Evolutionary conservation across 2,888 invertebrate species (phyloP).

Genomic region (Pheosia tremula): DNA sequence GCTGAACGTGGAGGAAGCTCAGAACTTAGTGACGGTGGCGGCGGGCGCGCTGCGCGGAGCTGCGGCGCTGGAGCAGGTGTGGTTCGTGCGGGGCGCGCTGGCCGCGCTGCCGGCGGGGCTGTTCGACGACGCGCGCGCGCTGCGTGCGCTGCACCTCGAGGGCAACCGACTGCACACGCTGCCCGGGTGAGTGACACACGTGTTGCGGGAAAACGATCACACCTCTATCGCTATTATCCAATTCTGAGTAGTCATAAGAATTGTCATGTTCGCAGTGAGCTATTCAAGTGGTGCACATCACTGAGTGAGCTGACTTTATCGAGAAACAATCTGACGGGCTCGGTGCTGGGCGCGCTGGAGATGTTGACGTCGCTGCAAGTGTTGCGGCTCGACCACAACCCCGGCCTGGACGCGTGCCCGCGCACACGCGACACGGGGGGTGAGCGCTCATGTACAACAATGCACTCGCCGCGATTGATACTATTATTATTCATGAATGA

Average conservation of each 20-base stretch:
- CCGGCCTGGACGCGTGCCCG: neutral
- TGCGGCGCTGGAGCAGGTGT: too few species aligned
- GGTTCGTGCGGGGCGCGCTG: too few species aligned
- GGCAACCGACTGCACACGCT: too few species aligned
- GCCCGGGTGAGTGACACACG: too few species aligned
- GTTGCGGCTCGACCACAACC: neutral
- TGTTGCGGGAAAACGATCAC: too few species aligned
- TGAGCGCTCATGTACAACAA: neutral
- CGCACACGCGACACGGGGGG: conserved; percentile 18
- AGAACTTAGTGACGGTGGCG: neutral
- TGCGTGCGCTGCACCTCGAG: too few species aligned
- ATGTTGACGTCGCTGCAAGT: neutral
- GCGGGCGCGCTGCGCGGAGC: too few species aligned
- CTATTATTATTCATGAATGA: neutral
- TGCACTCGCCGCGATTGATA: too few species aligned
- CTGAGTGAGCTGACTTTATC: neutral
- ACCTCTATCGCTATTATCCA: too few species aligned
- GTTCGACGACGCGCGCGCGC: too few species aligned
- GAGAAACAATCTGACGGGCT: neutral
- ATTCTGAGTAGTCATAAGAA: too few species aligned
- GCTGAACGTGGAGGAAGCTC: neutral
- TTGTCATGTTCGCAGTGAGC: neutral
- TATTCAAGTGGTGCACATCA: neutral
- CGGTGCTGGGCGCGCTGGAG: neutral
- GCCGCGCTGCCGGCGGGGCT: too few species aligned